Evolutionary conservation across 2,113 vertebrate species (phyloP).

Genomic region (Nannobrachium achirus): DNA sequence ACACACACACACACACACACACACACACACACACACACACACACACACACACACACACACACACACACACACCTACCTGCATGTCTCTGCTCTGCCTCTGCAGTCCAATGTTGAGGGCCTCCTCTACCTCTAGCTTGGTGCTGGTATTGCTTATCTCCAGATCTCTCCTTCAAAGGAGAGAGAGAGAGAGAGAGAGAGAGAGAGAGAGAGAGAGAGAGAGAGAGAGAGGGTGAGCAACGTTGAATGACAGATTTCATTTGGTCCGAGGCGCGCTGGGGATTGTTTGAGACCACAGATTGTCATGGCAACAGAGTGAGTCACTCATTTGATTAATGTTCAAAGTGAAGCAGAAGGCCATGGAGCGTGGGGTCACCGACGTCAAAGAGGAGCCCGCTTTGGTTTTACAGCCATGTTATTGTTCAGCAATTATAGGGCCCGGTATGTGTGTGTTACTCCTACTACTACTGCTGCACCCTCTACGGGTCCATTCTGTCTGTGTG

Average conservation of each 20-base stretch:
- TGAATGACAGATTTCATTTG: slow-evolving; percentile 55
- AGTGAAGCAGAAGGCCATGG: slow-evolving; percentile 17
- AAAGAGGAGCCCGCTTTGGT: slow-evolving; percentile 34
- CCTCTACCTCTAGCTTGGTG: slow-evolving; percentile 76
- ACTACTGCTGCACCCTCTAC: no score
- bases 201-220: not conserved
- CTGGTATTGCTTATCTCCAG: slow-evolving; percentile 75
- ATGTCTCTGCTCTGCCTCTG: slow-evolving; percentile 77
- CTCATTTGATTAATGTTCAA: slow-evolving; percentile 22
- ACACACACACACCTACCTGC: slow-evolving; percentile 68
- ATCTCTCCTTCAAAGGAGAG: slow-evolving; percentile 75
- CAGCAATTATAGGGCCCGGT: not conserved
- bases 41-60: slow-evolving; percentile 7
- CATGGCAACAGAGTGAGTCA: slow-evolving; percentile 47
- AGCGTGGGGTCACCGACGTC: not conserved
- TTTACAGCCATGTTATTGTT: slow-evolving; percentile 9
- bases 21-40: not conserved
- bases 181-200: slow-evolving; percentile 3
- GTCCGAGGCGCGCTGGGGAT: not conserved
- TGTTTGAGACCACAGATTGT: slow-evolving; percentile 20
- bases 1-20: not conserved
- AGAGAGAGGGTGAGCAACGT: slow-evolving; percentile 14
- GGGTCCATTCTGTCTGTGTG: no score
- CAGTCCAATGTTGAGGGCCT: slow-evolving; percentile 69
- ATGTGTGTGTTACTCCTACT: no score